Evolutionary conservation across 2,888 invertebrate species (phyloP), one percentile per base, ranked within the genome.

Genomic region (Diarsia mendica): DNA sequence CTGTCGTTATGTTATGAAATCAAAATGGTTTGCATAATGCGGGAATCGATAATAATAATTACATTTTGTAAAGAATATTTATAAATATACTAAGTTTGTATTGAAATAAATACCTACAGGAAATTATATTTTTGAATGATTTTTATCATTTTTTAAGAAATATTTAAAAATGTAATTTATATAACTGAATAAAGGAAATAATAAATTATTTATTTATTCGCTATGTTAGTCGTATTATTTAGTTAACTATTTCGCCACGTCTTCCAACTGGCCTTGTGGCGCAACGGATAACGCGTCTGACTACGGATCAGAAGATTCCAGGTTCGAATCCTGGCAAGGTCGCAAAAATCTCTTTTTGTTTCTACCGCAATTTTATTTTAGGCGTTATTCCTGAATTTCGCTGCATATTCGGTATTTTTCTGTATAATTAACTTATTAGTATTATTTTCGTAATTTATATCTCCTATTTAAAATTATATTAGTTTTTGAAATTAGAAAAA

Each of bases 291-390:
- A 97, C 97, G 97, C 97, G 97, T 97, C 97, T 97, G 97, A 97
- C 97, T 97, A 97, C 97, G 97, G 97, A 97, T 97, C 97, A 97
- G 97, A 97, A 97, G 97, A 97, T 97, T 97, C 97, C 97, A 97
- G 97, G 97, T 97, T 97, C 97, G 97, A 97, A 97, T 97, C 97
- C 97, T 97, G 97, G 97, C 97, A 97, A 95, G 97, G 96, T 97
- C 97, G 97, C 85, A 6, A 3, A 0, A 0, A 0, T 0, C 0
- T 48, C 63, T 80, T 86, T 87, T 87, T 83, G 69, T n/a, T 49
- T 70, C 8, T 6, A 1, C 1, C 33, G 5, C 1, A 1, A 11
- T 39, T 44, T 66, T 53, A 44, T 49, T 33, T n/a, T 1, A 23
- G 3, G 6, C 13, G n/a, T 18, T 23, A n/a, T 33, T 23, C 1